Percentiles rank a stretch among this genome's conserved stretches.
These are phyloP conservation scores for Lasioglossum baleicum DNA, from an alignment of 1,140 invertebrate species.

Conservation along the genomic window DNA sequence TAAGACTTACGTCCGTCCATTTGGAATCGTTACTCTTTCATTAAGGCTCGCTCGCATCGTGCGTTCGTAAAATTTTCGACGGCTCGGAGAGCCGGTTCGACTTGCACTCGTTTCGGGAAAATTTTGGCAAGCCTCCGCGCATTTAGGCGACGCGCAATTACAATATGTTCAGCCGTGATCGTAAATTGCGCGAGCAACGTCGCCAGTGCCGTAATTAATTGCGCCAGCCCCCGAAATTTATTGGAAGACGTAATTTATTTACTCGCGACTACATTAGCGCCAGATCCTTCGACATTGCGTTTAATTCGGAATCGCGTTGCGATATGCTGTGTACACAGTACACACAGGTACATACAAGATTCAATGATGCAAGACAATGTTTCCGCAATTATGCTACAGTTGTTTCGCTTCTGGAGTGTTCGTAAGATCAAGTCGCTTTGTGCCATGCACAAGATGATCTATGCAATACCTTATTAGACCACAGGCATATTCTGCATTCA, in stretches of 20 bases:
- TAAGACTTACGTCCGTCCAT: background rate
- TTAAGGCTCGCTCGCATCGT: background rate
- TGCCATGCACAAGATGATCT: too few species aligned
- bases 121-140: conserved; percentile 10
- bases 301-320: background rate
- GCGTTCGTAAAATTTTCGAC: background rate
- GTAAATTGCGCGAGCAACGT: conserved; percentile 24
- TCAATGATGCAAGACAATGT: too few species aligned
- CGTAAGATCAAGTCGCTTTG: too few species aligned
- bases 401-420: too few species aligned
- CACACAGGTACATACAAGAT: too few species aligned
- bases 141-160: conserved; percentile 33
- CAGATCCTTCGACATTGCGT: background rate
- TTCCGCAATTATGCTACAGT: too few species aligned
- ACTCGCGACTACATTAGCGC: conserved; percentile 17
- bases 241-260: conserved; percentile 49
- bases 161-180: conserved; percentile 25
- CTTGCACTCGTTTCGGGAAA: background rate
- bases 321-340: too few species aligned
- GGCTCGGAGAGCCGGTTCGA: background rate
- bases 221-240: conserved; percentile 39
- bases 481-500: too few species aligned
- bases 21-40: conserved; percentile 11
- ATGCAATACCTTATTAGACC: too few species aligned
- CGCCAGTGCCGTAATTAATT: conserved; percentile 46